Evolutionary conservation across 2,888 invertebrate species (phyloP).

Genomic region (Keiferia lycopersicella): DNA sequence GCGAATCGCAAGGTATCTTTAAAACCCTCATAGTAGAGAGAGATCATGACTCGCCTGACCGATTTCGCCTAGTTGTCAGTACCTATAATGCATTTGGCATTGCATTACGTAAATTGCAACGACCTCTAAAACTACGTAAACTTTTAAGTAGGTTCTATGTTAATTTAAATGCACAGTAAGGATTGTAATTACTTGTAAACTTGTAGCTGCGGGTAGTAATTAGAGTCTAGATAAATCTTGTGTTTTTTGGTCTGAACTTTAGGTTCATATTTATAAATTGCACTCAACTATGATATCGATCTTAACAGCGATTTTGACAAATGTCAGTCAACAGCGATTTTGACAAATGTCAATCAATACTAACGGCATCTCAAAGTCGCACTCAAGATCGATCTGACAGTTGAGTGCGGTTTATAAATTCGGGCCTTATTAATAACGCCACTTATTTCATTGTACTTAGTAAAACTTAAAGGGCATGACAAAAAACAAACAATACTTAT

Average conservation of each 20-base stretch:
- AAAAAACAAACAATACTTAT: too few relatives aligned
- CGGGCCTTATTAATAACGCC: too few relatives aligned
- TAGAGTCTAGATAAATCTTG: background rate
- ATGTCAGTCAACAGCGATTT: too few relatives aligned
- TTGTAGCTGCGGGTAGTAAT: background rate
- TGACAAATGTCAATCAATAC: too few relatives aligned
- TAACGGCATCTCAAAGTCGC: too few relatives aligned
- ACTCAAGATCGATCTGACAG: too few relatives aligned
- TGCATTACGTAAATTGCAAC: constrained; percentile 21
- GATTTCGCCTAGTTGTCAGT: constrained; percentile 10
- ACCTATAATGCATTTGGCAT: constrained; percentile 14
- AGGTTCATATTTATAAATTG: too few relatives aligned
- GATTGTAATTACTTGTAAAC: constrained; percentile 4
- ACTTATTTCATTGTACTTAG: too few relatives aligned
- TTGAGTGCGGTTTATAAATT: too few relatives aligned
- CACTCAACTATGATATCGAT: too few relatives aligned
- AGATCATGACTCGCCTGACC: constrained; percentile 10
- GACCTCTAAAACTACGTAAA: constrained; percentile 15
- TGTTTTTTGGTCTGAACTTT: background rate
- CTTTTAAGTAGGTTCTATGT: constrained; percentile 11
- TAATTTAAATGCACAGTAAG: background rate
- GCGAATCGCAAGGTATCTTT: background rate
- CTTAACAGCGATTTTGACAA: too few relatives aligned
- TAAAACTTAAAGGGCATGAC: too few relatives aligned
- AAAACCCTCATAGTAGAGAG: background rate